Conservation (phyloP, 1,140 invertebrate genomes). For the Lucilia cuprina region DNA sequence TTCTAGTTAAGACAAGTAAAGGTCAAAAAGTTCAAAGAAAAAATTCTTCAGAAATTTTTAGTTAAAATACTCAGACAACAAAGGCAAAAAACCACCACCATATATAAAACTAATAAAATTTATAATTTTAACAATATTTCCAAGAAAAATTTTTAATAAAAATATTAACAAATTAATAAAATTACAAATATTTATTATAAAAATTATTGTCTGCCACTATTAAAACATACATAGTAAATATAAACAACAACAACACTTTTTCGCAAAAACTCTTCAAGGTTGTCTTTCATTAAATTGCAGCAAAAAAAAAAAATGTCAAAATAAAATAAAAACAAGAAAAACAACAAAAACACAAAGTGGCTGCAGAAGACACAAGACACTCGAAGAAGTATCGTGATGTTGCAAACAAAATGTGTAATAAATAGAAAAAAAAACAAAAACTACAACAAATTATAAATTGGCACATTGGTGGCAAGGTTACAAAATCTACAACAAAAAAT, state of each 20-base stretch:
- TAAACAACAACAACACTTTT: not conserved
- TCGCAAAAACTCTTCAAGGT: not conserved
- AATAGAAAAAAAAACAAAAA: not conserved
- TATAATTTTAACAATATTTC: not conserved
- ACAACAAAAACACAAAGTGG: not conserved
- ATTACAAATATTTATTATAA: not conserved
- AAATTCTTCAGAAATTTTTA: not conserved
- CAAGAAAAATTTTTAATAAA: not conserved
- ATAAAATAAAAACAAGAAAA: not conserved
- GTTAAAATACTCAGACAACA: not conserved
- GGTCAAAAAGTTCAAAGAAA: not conserved
- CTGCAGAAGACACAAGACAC: not conserved
- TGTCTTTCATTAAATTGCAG: not conserved
- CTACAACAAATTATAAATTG: not conserved
- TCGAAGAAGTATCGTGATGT: not conserved
- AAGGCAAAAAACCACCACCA: not conserved
- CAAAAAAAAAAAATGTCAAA: not conserved
- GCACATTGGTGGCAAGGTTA: constrained; percentile 9
- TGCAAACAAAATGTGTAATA: not conserved
- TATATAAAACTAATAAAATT: not conserved
- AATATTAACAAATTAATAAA: not conserved
- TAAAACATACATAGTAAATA: not conserved
- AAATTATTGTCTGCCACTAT: not conserved
- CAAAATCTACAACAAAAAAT: not conserved
- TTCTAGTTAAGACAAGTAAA: not conserved